Base-by-base conservation (phyloP, 2,888 invertebrate genomes). In the Coronaproctus castanopsis region DNA sequence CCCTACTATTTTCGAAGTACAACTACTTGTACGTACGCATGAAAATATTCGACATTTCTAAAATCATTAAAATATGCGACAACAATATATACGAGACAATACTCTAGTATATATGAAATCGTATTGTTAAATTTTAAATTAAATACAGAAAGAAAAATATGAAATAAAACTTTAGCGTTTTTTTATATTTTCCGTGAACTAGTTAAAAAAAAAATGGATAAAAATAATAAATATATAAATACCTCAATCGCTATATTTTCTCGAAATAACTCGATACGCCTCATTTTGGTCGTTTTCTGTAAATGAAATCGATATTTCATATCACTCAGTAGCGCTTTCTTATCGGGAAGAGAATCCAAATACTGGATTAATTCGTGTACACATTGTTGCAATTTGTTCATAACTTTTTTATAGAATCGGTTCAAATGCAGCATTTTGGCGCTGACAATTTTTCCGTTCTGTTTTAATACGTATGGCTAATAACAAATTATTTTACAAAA, bases 181-280 rank as follows among this genome's bases (percentile, higher is more conserved):
- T 20, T 2, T 59, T 49, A 24, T 10, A 8, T 24, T 56, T 23
- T 24, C 18, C 8, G 20, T 21, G 21, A 14, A 2, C 2, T 3
- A 24, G 5, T 21, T n/a, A 51, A 8, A 18, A 14, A 53, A 55
- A 63, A 72, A 73, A 64, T 78, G 75, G 50, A 48, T 52, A 52
- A 60, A 57, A 60, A 8, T 24, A 53, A 21, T 19, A 52, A 52
- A 22, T 22, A 61, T 80, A 8, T 78, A 67, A 36, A 8, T 36
- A 36, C 36, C 36, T 36, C 14, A 5, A 14, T 8, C 8, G 14
- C 14, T 36, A 36, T 14, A 36, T 36, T 36, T 36, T 36, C 36
- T 36, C 14, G 5, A 14, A 36, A 36, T 14, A 36, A 36, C 36
- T 36, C 14, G 14, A 8, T 36, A 5, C 14, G 36, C 14, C 14